Evolutionary conservation across 2,888 invertebrate species (phyloP).

Genomic region (Drosophila antonietae): DNA sequence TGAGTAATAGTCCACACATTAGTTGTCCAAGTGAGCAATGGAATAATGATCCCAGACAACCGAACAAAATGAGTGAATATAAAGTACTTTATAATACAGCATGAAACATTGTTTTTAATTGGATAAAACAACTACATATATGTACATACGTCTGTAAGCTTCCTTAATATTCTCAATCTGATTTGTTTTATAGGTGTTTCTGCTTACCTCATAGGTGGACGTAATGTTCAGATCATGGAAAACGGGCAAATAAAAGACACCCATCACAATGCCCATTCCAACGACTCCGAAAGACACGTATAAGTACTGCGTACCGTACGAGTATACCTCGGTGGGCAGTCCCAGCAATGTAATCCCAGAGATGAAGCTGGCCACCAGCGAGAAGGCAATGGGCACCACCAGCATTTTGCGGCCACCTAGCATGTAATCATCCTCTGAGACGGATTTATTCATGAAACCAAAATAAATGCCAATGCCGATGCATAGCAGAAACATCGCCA

Average conservation of each 20-base stretch:
- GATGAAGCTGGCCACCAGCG: conserved; percentile 92
- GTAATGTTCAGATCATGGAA: conserved; percentile 90
- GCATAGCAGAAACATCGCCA: conserved; percentile 89
- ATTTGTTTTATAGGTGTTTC: not conserved
- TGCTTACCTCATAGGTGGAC: conserved; percentile 91
- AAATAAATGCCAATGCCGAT: conserved; percentile 92
- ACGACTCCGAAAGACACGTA: conserved; percentile 88
- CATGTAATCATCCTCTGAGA: conserved; percentile 90
- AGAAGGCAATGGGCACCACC: conserved; percentile 91
- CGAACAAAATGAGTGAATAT: not conserved
- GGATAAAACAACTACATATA: not conserved
- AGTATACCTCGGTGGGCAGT: conserved; percentile 92
- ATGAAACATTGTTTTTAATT: not conserved
- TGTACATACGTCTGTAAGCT: conserved; percentile 47
- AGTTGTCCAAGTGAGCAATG: not conserved
- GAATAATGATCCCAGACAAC: not conserved
- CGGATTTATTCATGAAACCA: conserved; percentile 88
- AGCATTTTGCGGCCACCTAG: conserved; percentile 93
- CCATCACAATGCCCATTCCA: conserved; percentile 88
- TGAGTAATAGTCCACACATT: not conserved
- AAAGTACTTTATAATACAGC: not conserved
- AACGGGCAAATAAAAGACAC: conserved; percentile 89
- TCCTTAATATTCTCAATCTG: conserved; percentile 79
- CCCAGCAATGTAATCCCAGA: conserved; percentile 92
- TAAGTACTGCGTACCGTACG: conserved; percentile 91